Base-by-base conservation (phyloP, 1,140 invertebrate species). In the Grapholita molesta region DNA sequence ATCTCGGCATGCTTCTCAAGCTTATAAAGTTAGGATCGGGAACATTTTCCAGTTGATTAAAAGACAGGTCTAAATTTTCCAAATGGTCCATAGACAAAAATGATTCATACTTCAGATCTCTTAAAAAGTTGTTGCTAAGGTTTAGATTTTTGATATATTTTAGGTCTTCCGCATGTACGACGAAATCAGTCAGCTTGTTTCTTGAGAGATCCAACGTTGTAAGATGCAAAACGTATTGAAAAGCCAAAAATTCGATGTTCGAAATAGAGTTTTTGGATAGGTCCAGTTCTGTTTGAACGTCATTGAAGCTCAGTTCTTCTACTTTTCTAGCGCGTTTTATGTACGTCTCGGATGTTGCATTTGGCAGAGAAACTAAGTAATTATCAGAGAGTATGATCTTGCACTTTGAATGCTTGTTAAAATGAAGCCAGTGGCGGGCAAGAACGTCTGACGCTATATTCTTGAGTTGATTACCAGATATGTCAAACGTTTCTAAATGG, bases 401-500 rank as follows among this genome's bases (percentile, higher is more conserved):
- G 53, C 82, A 89, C 66, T 80, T 66, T 2, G 80, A 77, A 68
- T 81, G 72, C 30, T 77, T 75, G n/a, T 66, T 73, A n/a, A 88
- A 80, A 68, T 89, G 84, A 7, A 73, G 48, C 85, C 86, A 89
- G 64, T 91, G 86, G 68, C 84, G 84, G 0, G 72, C 74, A 48
- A 91, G 79, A n/a, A 88, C 66, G 3, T 73, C 77, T 0, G 85
- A 72, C 21, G 79, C 75, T 21, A 89, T 68, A 35, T 73, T 71
- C 35, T 86, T 72, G 9, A 91, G 64, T 64, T 83, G 57, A 67
- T 91, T 91, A 48, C 71, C 66, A 28, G 89, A 88, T 33, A 90
- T 73, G 67, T 91, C 89, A 25, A 91, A 85, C 2, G 83, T 90
- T 73, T 86, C 79, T 12, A 91, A 78, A 73, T 91, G 82, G 23